Base-by-base conservation (phyloP, 2,888 invertebrate genomes). In the Steinernema scapterisci region DNA sequence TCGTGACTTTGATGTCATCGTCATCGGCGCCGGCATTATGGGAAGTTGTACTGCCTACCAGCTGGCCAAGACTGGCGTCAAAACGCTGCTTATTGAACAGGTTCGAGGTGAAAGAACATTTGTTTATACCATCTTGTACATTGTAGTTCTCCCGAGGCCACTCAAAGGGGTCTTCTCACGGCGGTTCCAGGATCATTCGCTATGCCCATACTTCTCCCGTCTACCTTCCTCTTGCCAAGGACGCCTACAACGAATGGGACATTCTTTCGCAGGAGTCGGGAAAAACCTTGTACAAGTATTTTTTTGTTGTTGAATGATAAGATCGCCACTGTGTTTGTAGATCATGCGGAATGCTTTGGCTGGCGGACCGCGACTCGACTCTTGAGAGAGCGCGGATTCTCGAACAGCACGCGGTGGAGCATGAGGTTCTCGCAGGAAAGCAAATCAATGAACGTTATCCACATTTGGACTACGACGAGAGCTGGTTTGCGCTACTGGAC, bases 21-120 rank as follows among this genome's bases (percentile, higher is more conserved):
- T 85, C 27, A 78, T 85, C 25, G 85, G 85, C 6, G 84, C 83
- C n/a, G 86, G 84, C 7, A 80, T 86, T 48, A 82, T 85, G 70
- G 86, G 86, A 21, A 78, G 80, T 1, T 83, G 82, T 31, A 77
- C 85, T 7, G 86, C 83, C 1, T 86, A 86, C 73, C 81, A 85
- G 52, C 79, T 81, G 11, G 82, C 84, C 52, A 86, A 84, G 51
- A 51, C 78, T 9, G 85, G 86, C 23, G 70, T 81, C 27, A 83
- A 82, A 56, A 83, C 83, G 0, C 71, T 86, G n/a, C 79, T 86
- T 2, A 23, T 86, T 2, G 86, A 86, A 43, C 84, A 86, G 79
- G 85, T 85, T 25, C 25, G 27, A 6, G 38, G 38, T 38, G 38
- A 38, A 3, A 38, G 38, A 38, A 38, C 38, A 38, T 9, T 38